These are phyloP conservation scores for Eupithecia tripunctaria DNA, from an alignment of 2,888 invertebrate species.

Conservation along the genomic window DNA sequence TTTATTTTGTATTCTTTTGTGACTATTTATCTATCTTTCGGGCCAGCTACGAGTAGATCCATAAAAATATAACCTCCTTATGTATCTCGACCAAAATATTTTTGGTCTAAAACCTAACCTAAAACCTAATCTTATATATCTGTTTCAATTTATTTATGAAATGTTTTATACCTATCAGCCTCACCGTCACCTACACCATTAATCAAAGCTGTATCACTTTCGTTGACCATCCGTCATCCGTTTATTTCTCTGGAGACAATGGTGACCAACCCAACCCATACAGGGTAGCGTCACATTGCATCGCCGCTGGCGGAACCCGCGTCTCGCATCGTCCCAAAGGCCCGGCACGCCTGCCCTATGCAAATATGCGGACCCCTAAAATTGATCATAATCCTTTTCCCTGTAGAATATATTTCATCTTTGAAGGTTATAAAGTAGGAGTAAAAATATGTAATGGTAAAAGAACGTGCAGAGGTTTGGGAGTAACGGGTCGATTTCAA, in stretches of 20 bases:
- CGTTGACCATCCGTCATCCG: constrained; percentile 42
- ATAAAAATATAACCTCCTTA: background rate
- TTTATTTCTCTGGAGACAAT: constrained; percentile 46
- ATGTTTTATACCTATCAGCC: constrained; percentile 13
- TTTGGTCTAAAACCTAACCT: background rate
- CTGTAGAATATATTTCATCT: constrained; percentile 48
- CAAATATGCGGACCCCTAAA: constrained; percentile 74
- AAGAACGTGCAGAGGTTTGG: constrained; percentile 42
- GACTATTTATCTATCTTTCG: too few species aligned
- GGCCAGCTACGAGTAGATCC: too few species aligned
- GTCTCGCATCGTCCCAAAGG: constrained; percentile 54
- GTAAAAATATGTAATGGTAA: constrained; percentile 48
- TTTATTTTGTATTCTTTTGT: too few species aligned
- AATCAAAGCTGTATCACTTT: constrained; percentile 34
- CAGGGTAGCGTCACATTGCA: constrained; percentile 63
- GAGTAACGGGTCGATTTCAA: constrained; percentile 24
- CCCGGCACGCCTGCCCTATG: constrained; percentile 75
- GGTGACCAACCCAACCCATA: constrained; percentile 55
- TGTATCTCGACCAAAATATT: background rate
- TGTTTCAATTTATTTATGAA: background rate
- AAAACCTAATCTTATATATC: background rate
- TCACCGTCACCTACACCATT: constrained; percentile 31
- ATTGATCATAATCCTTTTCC: constrained; percentile 62
- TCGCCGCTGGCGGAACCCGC: constrained; percentile 59
- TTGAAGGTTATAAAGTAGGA: constrained; percentile 48